Conservation (phyloP, 2,888 invertebrate genomes). For the Smittia aterrima region DNA sequence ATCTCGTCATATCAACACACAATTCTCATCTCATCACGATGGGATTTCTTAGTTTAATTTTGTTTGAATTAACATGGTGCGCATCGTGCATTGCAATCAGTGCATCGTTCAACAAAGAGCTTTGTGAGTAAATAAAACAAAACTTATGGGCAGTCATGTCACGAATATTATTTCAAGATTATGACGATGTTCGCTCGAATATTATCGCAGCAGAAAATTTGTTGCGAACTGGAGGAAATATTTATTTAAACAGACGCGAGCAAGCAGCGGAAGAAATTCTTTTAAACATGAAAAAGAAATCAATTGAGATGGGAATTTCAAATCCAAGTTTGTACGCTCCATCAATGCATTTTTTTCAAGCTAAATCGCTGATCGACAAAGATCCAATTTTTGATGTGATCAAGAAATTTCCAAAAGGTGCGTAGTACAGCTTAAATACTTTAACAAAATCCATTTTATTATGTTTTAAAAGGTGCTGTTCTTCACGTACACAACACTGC, state of each 20-base stretch:
- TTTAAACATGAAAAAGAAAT: slow-evolving; percentile 29
- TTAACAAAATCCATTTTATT: no score
- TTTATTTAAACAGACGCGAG: slow-evolving; percentile 45
- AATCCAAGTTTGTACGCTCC: slow-evolving; percentile 57
- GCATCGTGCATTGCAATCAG: background rate
- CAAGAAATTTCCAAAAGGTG: slow-evolving; percentile 60
- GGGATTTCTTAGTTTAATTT: no score
- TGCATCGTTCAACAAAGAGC: slow-evolving; percentile 18
- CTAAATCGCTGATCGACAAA: slow-evolving; percentile 56
- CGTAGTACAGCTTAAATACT: no score
- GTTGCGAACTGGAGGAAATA: slow-evolving; percentile 49
- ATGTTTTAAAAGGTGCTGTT: no score
- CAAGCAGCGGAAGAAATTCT: slow-evolving; percentile 16
- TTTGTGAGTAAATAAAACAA: slow-evolving; percentile 12
- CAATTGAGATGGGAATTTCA: slow-evolving; percentile 48
- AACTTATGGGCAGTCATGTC: no score
- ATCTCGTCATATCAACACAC: no score
- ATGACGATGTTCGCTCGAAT: slow-evolving; percentile 49
- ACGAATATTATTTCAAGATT: slow-evolving; percentile 43
- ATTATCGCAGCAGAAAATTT: slow-evolving; percentile 49
- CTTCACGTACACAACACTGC: slow-evolving; percentile 59
- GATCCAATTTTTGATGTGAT: slow-evolving; percentile 62
- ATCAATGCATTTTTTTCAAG: slow-evolving; percentile 58
- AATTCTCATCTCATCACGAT: no score
- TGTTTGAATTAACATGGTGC: no score